Percentiles rank a stretch among this genome's conserved stretches.
These are phyloP conservation scores for Aphodius granarius DNA, from an alignment of 2,888 invertebrate genomes.

Conservation along the genomic window DNA sequence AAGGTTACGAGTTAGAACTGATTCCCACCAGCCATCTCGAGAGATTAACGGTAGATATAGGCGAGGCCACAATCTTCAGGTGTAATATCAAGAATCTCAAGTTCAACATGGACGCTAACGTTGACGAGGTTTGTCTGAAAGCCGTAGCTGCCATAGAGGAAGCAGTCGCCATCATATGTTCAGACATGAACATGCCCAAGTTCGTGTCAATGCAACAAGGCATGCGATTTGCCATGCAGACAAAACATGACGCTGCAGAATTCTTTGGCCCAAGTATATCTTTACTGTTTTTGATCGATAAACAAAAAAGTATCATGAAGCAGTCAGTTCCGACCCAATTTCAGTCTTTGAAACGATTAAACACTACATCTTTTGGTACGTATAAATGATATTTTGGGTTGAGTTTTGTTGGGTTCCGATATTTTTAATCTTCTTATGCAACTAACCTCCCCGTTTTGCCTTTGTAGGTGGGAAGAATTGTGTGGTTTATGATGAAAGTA, in stretches of 20 bases:
- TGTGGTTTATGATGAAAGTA: too few relatives aligned
- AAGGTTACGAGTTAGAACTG: slow-evolving; percentile 42
- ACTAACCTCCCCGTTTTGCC: too few relatives aligned
- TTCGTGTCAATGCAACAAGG: slow-evolving; percentile 16
- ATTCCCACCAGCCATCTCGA: slow-evolving; percentile 42
- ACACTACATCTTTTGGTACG: neutral
- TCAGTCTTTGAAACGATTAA: too few relatives aligned
- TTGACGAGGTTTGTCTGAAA: slow-evolving; percentile 42
- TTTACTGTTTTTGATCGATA: neutral
- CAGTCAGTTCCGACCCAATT: too few relatives aligned
- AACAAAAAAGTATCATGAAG: neutral
- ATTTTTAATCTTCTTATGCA: too few relatives aligned
- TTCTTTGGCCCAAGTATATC: neutral
- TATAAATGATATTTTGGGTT: neutral
- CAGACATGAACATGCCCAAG: slow-evolving; percentile 33
- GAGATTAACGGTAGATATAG: slow-evolving; percentile 43
- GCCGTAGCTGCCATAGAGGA: slow-evolving; percentile 41
- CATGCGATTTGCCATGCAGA: neutral
- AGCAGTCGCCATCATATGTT: slow-evolving; percentile 37
- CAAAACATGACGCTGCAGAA: neutral
- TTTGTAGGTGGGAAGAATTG: too few relatives aligned
- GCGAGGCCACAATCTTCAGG: slow-evolving; percentile 41
- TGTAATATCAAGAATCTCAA: slow-evolving; percentile 45
- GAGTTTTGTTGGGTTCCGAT: too few relatives aligned
- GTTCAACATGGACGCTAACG: slow-evolving; percentile 44